Base-by-base conservation (phyloP, 92 coral and sea anemone genomes). In the Plumapathes pennacea region DNA sequence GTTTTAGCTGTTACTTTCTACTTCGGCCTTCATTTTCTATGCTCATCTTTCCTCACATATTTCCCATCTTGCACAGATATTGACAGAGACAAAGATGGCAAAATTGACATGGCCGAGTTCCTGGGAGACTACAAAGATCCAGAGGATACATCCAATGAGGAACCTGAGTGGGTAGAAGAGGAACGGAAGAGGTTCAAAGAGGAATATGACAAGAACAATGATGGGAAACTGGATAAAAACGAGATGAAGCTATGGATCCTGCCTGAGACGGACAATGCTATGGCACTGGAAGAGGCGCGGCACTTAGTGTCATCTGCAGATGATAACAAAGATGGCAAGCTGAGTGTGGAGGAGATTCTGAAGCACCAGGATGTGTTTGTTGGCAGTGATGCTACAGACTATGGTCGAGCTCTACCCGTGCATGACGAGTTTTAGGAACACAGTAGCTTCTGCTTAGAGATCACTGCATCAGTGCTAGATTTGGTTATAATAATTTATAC, bases 321-420 rank as follows among this genome's bases (percentile, higher is more conserved):
- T 65, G 96, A 84, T 19, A 54, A 91, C 43, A 70, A 68, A 49
- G 97, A 91, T 68, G 96, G 97, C 20, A 91, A 91, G 78, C 67
- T 91, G 18, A 84, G 85, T 19, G 75, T 71, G 30, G 97, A 83
- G 15, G 97, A 91, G 62, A 66, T 91, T 20, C 72, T 75, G 14
- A 67, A 66, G n/a, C 76, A 91, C 65, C 88, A 91, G 53, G 99
- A 88, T 27, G 75, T 83, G 15, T 94, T 94, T 76, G 96, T 89
- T 23, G 99, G 99, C 22, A 94, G 99, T 38, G 99, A 94, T 46
- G 99, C 96, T 7, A 94, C 99, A 12, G 99, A 94, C 60, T 91
- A 91, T 84, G 97, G 97, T 4, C 89, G 87, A 32, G 97, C 97
- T 26, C 64, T 91, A 26, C 97, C 97, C 1, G 28, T 60, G 27